Base-by-base conservation (phyloP, 2,888 invertebrate genomes). In the Alviniconcha strummeri region DNA sequence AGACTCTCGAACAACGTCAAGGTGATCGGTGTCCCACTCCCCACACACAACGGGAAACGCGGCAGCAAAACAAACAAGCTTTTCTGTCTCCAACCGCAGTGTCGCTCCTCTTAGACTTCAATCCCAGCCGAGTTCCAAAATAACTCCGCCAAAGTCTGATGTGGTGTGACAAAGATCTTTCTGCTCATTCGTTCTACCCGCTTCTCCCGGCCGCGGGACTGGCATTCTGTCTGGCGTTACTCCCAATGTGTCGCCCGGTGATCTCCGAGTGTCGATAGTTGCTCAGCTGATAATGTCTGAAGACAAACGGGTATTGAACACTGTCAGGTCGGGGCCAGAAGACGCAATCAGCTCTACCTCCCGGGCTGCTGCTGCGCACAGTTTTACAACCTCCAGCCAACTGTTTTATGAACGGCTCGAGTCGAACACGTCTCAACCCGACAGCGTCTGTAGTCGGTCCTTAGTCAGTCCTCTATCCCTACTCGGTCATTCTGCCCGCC, bases 201-300 rank as follows among this genome's bases (percentile, higher is more conserved):
- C 3, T 36, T 3, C 36, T 36, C 36, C 36, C 36, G 36, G 64
- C 64, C 64, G 9, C 15, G 64, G 64, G 3, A 64, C 64, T 15
- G 11, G 15, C 64, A 15, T 64, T 64, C 15, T 64, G 64, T 64
- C 64, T 64, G 64, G 64, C 64, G 15, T 13, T 64, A 64, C 11
- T 64, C 15, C 11, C 11, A 9, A 15, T 71, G 17, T 8, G 71
- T 71, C 8, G 19, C n/a, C 71, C n/a, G 71, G 71, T n/a, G 71
- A 71, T 71, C 71, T 71, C n/a, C 4, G n/a, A 64, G 15, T 15
- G 71, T 71, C 71, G 5, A 15, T n/a, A 71, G 71, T n/a, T 71
- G n/a, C 71, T 36, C 17, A n/a, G 71, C 71, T 71, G 71, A 71
- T 71, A 71, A 71, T n/a, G n/a, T 71, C 71, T 71, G 71, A n/a